Percentiles rank a stretch among this genome's conserved stretches.
phyloP scores from a whole-genome alignment of 2,113 vertebrate genomes.

The Tympanuchus pallidicinctus region DNA sequence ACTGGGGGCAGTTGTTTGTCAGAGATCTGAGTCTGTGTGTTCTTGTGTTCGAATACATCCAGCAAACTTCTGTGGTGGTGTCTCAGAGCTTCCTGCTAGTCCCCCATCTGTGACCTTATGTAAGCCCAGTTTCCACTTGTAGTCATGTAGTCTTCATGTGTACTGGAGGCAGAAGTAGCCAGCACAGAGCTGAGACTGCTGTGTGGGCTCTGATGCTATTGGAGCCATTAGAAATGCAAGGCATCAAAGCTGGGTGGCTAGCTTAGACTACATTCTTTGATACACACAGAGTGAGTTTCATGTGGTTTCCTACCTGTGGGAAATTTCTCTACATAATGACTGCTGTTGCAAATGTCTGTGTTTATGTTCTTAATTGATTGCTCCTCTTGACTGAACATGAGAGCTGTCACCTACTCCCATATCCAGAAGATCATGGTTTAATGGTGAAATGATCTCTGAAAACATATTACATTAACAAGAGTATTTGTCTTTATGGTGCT shows the following conservation, averaged over 20 bases:
- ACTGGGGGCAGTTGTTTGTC: background rate
- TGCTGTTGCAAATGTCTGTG: background rate
- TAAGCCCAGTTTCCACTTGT: background rate
- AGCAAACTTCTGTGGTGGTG: background rate
- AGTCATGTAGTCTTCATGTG: background rate
- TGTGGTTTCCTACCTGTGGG: background rate
- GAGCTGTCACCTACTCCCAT: background rate
- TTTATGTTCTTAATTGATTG: accelerated
- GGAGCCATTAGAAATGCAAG: background rate
- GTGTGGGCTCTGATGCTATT: background rate
- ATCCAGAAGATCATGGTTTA: background rate
- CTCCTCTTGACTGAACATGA: background rate
- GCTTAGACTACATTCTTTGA: background rate
- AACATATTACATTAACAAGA: background rate
- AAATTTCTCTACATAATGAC: background rate
- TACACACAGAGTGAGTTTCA: background rate
- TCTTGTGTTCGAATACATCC: background rate
- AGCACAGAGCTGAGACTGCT: background rate
- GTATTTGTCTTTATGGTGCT: background rate
- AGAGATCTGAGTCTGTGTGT: background rate
- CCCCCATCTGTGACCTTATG: background rate
- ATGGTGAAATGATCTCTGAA: background rate
- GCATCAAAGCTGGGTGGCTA: background rate
- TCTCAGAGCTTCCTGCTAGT: background rate
- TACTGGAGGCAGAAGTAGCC: background rate